These are phyloP conservation scores for Agapostemon virescens DNA, from an alignment of 2,888 invertebrate species.

Conservation along the genomic window DNA sequence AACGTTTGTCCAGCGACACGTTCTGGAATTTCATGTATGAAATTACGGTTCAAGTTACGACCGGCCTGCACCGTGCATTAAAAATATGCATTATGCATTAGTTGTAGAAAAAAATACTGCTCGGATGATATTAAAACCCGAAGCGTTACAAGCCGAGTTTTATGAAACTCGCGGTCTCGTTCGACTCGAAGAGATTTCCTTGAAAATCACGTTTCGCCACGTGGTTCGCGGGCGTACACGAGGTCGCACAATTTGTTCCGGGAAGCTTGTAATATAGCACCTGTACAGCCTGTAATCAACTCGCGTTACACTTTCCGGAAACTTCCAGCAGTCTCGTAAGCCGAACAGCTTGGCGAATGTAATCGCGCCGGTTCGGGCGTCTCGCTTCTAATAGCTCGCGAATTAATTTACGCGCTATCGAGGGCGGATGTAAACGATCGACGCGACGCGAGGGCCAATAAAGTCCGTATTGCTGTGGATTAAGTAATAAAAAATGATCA, in stretches of 20 bases:
- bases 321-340: constrained; percentile 34
- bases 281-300: constrained; percentile 28
- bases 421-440: constrained; percentile 1
- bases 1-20: background rate
- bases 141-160: constrained; percentile 5
- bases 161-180: constrained; percentile 11
- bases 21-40: constrained; percentile 16
- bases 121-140: constrained; percentile 13
- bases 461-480: background rate
- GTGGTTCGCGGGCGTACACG: no score
- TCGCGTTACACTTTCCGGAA: constrained; percentile 30
- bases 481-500: constrained; percentile 25
- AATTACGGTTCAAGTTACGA: background rate
- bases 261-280: constrained; percentile 13
- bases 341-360: constrained; percentile 9
- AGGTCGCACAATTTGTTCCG: constrained; percentile 16
- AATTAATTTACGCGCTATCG: constrained; percentile 32
- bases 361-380: background rate
- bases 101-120: background rate
- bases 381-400: constrained; percentile 3
- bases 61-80: constrained; percentile 1
- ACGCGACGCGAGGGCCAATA: constrained; percentile 12
- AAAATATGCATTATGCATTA: constrained; percentile 30
- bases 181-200: constrained; percentile 2
- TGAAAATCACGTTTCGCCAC: constrained; percentile 4